A percentile compares a stretch with the other conserved stretches of the same genome.
Conservation (phyloP, 2,113 vertebrate genomes). For the Dipodomys merriami region DNA sequence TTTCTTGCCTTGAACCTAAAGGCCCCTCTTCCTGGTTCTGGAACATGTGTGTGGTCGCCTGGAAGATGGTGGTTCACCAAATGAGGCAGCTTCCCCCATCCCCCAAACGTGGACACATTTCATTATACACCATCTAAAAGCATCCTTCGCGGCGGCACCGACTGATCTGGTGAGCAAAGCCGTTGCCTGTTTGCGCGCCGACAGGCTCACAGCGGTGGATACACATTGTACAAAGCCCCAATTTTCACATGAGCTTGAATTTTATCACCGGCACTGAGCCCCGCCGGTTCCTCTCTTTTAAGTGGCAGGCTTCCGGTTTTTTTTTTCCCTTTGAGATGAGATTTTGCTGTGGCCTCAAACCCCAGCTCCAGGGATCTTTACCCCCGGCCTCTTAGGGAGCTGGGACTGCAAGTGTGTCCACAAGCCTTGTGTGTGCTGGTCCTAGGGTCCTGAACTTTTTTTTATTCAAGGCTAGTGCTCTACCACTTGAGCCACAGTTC, state of each 20-base stretch:
- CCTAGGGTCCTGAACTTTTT: too few species aligned
- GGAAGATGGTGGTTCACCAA: neutral
- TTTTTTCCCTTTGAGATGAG: neutral
- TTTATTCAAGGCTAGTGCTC: too few species aligned
- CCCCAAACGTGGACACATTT: neutral
- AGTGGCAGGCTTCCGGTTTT: neutral
- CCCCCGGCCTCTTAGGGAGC: neutral
- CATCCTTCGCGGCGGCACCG: too few species aligned
- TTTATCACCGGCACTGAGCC: neutral
- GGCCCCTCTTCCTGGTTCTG: neutral
- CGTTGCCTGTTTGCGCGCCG: neutral
- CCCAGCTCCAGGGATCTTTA: neutral
- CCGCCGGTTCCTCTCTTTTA: neutral
- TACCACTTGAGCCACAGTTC: too few species aligned
- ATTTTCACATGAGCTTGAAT: neutral
- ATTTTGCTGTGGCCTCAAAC: neutral
- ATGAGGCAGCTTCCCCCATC: neutral
- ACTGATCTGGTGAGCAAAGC: neutral
- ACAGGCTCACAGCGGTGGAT: neutral
- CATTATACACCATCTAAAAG: too few species aligned
- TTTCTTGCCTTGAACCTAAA: accelerated
- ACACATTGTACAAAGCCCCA: neutral
- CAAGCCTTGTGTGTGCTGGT: too few species aligned
- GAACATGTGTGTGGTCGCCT: neutral
- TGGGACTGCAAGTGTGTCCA: too few species aligned